Conservation (phyloP, 2,113 vertebrate genomes). For the Mystacornis crossleyi region DNA sequence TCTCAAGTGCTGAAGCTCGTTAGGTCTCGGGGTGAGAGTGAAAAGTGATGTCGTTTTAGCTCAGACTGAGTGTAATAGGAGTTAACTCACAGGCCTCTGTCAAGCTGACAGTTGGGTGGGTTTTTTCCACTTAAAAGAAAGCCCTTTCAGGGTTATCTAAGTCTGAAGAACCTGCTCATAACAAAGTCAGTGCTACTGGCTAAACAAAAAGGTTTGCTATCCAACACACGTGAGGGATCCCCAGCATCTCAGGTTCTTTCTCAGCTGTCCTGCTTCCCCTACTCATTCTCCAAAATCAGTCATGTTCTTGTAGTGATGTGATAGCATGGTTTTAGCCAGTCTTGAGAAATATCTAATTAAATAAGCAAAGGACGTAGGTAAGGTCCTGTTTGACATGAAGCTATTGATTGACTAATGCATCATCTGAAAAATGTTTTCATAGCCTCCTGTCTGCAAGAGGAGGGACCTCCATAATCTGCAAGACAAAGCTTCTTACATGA, state of each 20-base stretch:
- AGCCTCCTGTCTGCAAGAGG: neutral
- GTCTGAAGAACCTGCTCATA: neutral
- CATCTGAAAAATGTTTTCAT: neutral
- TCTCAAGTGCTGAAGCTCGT: constrained; percentile 45
- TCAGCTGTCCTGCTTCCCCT: neutral
- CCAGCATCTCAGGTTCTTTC: neutral
- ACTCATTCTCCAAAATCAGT: neutral
- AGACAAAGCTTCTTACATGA: neutral
- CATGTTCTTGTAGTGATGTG: neutral
- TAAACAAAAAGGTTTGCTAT: neutral
- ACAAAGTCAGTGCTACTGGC: neutral
- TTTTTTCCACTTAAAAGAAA: neutral
- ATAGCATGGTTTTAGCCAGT: neutral
- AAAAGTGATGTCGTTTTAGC: neutral
- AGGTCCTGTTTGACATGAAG: neutral
- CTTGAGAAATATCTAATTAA: neutral
- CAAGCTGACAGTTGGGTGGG: neutral
- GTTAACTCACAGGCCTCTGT: neutral
- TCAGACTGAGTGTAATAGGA: neutral
- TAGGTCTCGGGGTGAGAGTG: constrained; percentile 26
- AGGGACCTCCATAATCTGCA: neutral
- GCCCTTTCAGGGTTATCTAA: neutral
- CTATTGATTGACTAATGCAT: neutral
- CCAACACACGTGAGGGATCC: neutral
- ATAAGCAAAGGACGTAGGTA: neutral